A percentile compares a stretch with the other conserved stretches of the same genome.
These are phyloP conservation scores for Lepidurus arcticus DNA, from an alignment of 1,140 invertebrate species.

Conservation along the genomic window DNA sequence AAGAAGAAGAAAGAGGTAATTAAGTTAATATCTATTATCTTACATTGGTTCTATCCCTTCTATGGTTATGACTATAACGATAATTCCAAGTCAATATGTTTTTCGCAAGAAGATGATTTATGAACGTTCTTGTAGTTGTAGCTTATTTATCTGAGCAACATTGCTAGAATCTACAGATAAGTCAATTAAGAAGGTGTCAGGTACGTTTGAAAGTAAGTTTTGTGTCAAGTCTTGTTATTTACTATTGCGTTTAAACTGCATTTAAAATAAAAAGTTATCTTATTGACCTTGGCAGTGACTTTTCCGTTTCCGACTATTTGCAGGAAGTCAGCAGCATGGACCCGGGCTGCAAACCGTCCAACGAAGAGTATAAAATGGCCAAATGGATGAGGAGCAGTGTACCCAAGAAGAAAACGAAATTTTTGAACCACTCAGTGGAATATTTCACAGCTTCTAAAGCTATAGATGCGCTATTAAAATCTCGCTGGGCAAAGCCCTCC, in stretches of 20 bases:
- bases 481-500: slow-evolving; percentile 71
- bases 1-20: slow-evolving; percentile 38
- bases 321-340: slow-evolving; percentile 51
- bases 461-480: slow-evolving; percentile 83
- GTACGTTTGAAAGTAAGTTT: neutral
- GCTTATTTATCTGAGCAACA: too few relatives aligned
- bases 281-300: neutral
- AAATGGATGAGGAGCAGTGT: slow-evolving; percentile 91
- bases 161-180: too few relatives aligned
- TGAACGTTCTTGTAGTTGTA: too few relatives aligned
- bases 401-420: slow-evolving; percentile 89
- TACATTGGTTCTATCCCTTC: too few relatives aligned
- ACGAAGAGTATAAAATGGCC: slow-evolving; percentile 86
- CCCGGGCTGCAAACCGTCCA: slow-evolving; percentile 64
- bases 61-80: too few relatives aligned
- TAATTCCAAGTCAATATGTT: too few relatives aligned
- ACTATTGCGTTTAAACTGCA: too few relatives aligned
- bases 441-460: slow-evolving; percentile 91
- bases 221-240: too few relatives aligned
- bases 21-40: too few relatives aligned
- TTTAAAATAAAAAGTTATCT: neutral
- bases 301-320: neutral
- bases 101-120: too few relatives aligned
- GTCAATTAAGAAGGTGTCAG: slow-evolving; percentile 19
- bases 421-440: slow-evolving; percentile 90